Base-by-base conservation (phyloP, 2,888 invertebrate genomes). In the Diplolepis rosae region DNA sequence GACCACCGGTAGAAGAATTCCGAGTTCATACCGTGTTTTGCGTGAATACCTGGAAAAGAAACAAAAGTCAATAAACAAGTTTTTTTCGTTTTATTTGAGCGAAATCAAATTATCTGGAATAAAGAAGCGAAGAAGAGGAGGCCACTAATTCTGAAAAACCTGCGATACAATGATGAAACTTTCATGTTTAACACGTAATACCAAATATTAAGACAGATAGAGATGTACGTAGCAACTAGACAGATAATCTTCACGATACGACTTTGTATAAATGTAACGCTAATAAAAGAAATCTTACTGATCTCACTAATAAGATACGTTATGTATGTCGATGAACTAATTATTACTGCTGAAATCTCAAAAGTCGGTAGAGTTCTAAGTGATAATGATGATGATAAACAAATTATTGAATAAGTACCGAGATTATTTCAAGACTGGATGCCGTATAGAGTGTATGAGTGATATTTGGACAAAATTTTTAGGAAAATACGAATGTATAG, bases 21-120 rank as follows among this genome's bases (percentile, higher is more conserved):
- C 74, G 68, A 79, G 72, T 74, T 70, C 70, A 74, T 72, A 51
- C 15, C 76, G 72, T 74, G 81, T 82, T 66, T 88, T 84, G 88
- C 81, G 83, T 76, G 84, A 77, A 75, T 81, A 84, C 76, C 80
- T 87, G 73, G 82, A 81, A 79, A 88, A 86, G 80, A 88, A 86
- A 80, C 84, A 84, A 79, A 86, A 87, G 85, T 88, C 87, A 83
- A 84, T 88, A 82, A 85, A 85, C 78, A 84, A 83, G 80, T 86
- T 86, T 81, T 85, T 86, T 82, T 85, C 87, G 66, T 84, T 87
- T 85, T 85, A 85, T 83, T 85, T 88, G 88, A 85, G 87, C 86
- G 83, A 84, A 88, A 88, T 88, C 87, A 88, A 88, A 88, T 83
- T 86, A 85, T 84, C 86, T 84, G 86, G 85, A 83, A 84, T 84